A percentile compares a stretch with the other conserved stretches of the same genome.
Conservation (phyloP, 2,113 vertebrate species). For the Coracopsis vasa region DNA sequence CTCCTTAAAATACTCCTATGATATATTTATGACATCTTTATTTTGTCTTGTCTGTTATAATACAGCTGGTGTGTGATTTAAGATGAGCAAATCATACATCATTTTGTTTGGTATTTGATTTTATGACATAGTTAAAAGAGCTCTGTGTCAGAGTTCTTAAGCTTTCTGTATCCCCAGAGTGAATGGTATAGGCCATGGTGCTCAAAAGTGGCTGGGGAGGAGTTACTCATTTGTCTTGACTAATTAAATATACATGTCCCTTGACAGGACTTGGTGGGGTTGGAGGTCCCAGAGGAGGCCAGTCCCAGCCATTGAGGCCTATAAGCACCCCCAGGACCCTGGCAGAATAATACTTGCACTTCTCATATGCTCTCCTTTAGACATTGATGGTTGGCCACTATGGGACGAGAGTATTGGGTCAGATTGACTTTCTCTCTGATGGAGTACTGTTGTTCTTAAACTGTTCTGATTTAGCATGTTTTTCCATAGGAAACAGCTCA, state of each 20-base stretch:
- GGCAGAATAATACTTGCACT: background rate
- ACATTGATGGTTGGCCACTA: background rate
- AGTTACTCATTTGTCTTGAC: background rate
- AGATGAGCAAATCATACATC: background rate
- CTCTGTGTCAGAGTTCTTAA: background rate
- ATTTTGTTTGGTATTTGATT: background rate
- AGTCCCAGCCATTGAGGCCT: background rate
- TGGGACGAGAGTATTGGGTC: no score
- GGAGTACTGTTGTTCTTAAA: background rate
- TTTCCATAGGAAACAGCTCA: background rate
- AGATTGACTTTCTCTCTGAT: background rate
- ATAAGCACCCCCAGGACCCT: background rate
- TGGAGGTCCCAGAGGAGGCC: background rate
- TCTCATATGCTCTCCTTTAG: background rate
- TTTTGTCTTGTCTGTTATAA: background rate
- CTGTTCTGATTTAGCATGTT: background rate
- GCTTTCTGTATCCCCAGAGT: background rate
- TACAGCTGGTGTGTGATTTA: background rate
- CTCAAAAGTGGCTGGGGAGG: background rate
- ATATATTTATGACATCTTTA: background rate
- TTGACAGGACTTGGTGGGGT: background rate
- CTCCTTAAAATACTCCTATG: background rate
- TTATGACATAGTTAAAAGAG: background rate
- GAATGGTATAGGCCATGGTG: background rate
- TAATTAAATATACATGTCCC: background rate